Conservation (phyloP, 2,113 vertebrate genomes). For the Gobius niger region DNA sequence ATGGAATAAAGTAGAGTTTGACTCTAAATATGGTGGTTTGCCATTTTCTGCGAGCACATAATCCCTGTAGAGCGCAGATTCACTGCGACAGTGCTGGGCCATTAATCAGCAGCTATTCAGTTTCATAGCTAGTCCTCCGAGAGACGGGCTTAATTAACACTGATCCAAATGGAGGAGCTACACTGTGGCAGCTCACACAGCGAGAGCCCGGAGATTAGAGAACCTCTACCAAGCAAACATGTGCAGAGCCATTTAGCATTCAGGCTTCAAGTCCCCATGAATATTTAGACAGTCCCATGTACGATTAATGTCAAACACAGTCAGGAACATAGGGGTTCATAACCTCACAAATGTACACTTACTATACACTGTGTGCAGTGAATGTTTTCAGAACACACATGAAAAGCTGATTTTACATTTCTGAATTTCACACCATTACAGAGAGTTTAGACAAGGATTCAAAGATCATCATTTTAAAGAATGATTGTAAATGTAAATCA, state of each 20-base stretch:
- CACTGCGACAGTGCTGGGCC: constrained; percentile 57
- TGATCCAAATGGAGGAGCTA: constrained; percentile 51
- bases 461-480: background rate
- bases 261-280: constrained; percentile 37
- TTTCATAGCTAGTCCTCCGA: constrained; percentile 57
- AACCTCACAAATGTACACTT: constrained; percentile 32
- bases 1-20: constrained; percentile 50
- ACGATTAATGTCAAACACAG: constrained; percentile 53
- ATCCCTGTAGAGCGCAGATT: constrained; percentile 57
- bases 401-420: background rate
- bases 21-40: constrained; percentile 71
- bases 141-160: constrained; percentile 65
- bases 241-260: constrained; percentile 39
- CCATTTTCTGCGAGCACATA: constrained; percentile 59
- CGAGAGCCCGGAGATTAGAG: constrained; percentile 48
- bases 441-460: background rate
- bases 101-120: constrained; percentile 68
- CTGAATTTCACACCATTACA: background rate
- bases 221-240: constrained; percentile 38
- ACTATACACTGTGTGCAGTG: constrained; percentile 14
- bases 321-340: constrained; percentile 42
- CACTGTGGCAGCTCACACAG: constrained; percentile 44
- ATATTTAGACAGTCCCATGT: constrained; percentile 51
- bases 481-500: constrained; percentile 33
- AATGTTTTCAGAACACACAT: background rate